Evolutionary conservation across 92 coral and sea anemone species (phyloP).

Genomic region (Chrysogorgia sp.): DNA sequence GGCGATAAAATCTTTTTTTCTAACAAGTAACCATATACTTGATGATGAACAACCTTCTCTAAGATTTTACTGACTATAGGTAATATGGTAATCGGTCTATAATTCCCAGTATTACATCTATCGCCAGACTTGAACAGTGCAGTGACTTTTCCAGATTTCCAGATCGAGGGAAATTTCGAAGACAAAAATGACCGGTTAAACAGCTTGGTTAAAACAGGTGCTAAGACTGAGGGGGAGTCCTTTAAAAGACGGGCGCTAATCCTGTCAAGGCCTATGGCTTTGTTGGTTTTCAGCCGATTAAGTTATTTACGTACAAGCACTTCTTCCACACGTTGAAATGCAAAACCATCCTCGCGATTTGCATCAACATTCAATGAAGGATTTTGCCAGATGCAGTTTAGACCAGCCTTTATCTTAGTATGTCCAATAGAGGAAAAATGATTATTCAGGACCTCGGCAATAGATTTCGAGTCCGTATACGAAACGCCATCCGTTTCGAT

Average conservation of each 20-base stretch:
- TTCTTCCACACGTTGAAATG: neutral
- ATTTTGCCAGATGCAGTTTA: slow-evolving; percentile 2
- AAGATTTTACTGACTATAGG: no score
- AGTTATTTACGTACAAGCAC: no score
- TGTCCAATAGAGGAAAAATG: slow-evolving; percentile 14
- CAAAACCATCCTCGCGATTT: neutral
- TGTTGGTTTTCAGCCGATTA: slow-evolving; percentile 5
- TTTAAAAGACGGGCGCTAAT: slow-evolving; percentile 33
- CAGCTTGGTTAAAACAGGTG: no score
- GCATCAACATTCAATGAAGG: slow-evolving; percentile 1
- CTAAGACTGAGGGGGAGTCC: slow-evolving; percentile 15
- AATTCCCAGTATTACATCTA: no score
- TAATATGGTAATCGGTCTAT: no score
- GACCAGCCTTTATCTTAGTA: neutral
- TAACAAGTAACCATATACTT: no score
- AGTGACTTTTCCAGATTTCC: no score
- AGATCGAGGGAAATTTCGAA: no score
- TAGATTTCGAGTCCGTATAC: slow-evolving; percentile 1
- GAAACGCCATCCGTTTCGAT: no score
- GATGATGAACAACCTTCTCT: no score
- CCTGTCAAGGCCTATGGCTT: slow-evolving; percentile 15
- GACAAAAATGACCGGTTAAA: slow-evolving; percentile 26
- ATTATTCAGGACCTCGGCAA: slow-evolving; percentile 5
- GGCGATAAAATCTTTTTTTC: no score
- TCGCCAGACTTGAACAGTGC: no score